Percentiles rank a stretch among this genome's conserved stretches.
These are phyloP conservation scores for Pseudococcus jackbeardsleyi DNA, from an alignment of 2,888 invertebrate species.

Conservation along the genomic window DNA sequence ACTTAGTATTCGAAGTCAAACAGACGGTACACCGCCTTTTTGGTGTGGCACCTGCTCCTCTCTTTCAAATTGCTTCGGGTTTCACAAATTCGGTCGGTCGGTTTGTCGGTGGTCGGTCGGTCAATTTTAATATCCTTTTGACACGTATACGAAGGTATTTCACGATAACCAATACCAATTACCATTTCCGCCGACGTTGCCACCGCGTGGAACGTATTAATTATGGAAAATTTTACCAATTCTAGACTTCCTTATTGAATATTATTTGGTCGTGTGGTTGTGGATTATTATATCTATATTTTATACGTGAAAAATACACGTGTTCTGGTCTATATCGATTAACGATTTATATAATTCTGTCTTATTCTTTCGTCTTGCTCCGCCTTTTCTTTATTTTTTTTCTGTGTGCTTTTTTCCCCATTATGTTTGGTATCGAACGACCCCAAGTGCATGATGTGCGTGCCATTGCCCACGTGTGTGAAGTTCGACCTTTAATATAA, in stretches of 20 bases:
- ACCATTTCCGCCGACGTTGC: neutral
- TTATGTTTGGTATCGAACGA: too few relatives aligned
- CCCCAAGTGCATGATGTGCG: too few relatives aligned
- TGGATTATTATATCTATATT: too few relatives aligned
- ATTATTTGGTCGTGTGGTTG: neutral
- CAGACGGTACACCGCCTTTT: neutral
- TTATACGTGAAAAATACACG: too few relatives aligned
- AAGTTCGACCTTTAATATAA: too few relatives aligned
- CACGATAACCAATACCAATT: neutral
- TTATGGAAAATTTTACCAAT: neutral
- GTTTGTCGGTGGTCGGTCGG: neutral
- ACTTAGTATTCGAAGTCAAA: neutral
- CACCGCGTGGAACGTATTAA: neutral
- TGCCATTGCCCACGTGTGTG: too few relatives aligned
- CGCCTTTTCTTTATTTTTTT: too few relatives aligned
- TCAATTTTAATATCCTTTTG: conserved; percentile 1
- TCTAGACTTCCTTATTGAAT: neutral
- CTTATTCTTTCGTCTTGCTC: too few relatives aligned
- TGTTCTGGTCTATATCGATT: too few relatives aligned
- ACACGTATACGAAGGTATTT: neutral
- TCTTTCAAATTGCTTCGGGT: neutral
- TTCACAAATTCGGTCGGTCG: neutral
- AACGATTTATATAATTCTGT: too few relatives aligned
- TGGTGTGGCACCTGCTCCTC: neutral
- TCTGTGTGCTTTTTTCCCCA: too few relatives aligned